Evolutionary conservation across 64 coral and sea anemone species (phyloP).

Genomic region (Stylophora pistillata): DNA sequence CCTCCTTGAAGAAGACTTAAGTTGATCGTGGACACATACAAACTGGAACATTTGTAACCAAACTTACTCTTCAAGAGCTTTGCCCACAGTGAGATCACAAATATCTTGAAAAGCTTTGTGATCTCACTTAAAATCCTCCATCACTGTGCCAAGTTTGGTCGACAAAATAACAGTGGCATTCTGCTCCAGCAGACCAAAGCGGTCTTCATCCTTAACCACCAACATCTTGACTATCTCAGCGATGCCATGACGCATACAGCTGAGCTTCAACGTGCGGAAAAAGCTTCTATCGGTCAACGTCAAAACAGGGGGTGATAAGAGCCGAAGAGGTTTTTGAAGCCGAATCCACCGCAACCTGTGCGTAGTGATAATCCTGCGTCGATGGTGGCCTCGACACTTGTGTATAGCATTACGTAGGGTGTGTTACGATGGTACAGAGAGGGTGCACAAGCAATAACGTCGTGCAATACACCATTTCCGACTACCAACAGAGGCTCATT

Average conservation of each 20-base stretch:
- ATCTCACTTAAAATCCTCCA: constrained; percentile 38
- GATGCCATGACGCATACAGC: constrained; percentile 70
- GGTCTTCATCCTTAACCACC: constrained; percentile 67
- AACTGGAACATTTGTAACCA: too few relatives aligned
- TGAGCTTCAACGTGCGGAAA: constrained; percentile 50
- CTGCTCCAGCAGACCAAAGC: constrained; percentile 59
- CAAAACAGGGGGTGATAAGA: constrained; percentile 68
- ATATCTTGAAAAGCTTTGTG: constrained; percentile 41
- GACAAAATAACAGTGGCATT: constrained; percentile 23
- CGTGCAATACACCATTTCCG: constrained; percentile 66
- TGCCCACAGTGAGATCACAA: constrained; percentile 72
- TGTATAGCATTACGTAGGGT: constrained; percentile 74
- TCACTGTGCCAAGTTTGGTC: constrained; percentile 75
- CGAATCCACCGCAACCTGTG: constrained; percentile 74
- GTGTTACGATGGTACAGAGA: constrained; percentile 83
- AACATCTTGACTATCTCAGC: constrained; percentile 89
- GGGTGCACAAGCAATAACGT: constrained; percentile 69
- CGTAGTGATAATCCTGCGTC: constrained; percentile 75
- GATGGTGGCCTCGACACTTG: constrained; percentile 67
- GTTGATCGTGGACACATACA: too few relatives aligned
- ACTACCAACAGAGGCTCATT: constrained; percentile 74
- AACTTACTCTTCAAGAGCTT: constrained; percentile 71
- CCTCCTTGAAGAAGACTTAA: too few relatives aligned
- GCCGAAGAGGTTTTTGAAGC: constrained; percentile 81
- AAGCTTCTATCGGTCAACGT: constrained; percentile 68